Evolutionary conservation across 2,113 vertebrate species (phyloP).

Genomic region (Dicentrarchus labrax): DNA sequence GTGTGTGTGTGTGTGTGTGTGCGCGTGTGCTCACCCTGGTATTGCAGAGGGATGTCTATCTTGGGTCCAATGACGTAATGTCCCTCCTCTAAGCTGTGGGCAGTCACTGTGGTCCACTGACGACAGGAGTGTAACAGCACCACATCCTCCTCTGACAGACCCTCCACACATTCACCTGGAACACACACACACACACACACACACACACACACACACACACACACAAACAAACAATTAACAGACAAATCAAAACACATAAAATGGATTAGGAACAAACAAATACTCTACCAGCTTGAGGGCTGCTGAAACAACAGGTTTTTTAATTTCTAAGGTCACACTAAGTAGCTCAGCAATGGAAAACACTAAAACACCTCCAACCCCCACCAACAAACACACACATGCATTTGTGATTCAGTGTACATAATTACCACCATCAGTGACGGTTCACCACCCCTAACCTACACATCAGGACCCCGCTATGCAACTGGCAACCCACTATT

Average conservation of each 20-base stretch:
- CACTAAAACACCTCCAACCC: conserved; percentile 34
- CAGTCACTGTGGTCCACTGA: conserved; percentile 98
- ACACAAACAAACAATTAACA: conserved; percentile 15
- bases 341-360: conserved; percentile 28
- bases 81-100: conserved; percentile 96
- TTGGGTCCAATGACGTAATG: conserved; percentile 98
- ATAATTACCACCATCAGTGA: conserved; percentile 76
- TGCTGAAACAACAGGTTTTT: conserved; percentile 3
- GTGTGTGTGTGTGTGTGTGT: conserved; percentile 27
- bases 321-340: conserved; percentile 19
- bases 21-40: conserved; percentile 88
- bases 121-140: conserved; percentile 95
- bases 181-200: conserved; percentile 37
- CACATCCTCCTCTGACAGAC: conserved; percentile 92
- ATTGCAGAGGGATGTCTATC: conserved; percentile 97
- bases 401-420: conserved; percentile 43
- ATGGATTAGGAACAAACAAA: not conserved
- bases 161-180: conserved; percentile 93
- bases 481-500: conserved; percentile 74
- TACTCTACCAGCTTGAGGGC: not conserved
- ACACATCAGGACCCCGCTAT: conserved; percentile 62
- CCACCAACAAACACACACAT: conserved; percentile 38
- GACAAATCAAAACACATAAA: conserved; percentile 32
- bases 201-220: conserved; percentile 16
- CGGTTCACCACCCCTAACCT: conserved; percentile 56